Evolutionary conservation across 2,888 invertebrate species (phyloP).

Genomic region (Drosophila affinis): DNA sequence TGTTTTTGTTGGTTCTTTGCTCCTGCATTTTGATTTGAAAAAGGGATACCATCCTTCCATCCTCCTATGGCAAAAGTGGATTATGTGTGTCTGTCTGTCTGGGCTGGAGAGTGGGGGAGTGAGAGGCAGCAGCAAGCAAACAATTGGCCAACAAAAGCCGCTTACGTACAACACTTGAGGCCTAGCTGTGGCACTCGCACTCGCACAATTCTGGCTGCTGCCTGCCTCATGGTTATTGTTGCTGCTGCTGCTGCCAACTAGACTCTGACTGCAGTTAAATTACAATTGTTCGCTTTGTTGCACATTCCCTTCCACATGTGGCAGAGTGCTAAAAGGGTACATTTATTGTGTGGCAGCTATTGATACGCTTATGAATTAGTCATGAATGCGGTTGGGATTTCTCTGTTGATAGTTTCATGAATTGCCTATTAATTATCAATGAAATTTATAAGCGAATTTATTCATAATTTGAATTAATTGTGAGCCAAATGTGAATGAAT

Average conservation of each 20-base stretch:
- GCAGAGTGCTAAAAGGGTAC: slow-evolving; percentile 11
- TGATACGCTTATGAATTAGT: not conserved
- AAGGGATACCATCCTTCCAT: slow-evolving; percentile 20
- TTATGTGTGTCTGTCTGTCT: slow-evolving; percentile 50
- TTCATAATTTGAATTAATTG: not conserved
- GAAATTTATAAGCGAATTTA: not conserved
- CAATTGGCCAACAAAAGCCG: slow-evolving; percentile 77
- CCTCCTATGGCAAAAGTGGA: slow-evolving; percentile 58
- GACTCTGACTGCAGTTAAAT: slow-evolving; percentile 77
- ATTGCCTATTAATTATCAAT: not conserved
- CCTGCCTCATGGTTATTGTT: slow-evolving; percentile 32
- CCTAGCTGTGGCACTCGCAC: slow-evolving; percentile 28
- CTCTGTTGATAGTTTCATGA: not conserved
- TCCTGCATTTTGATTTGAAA: slow-evolving; percentile 21
- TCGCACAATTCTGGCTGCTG: slow-evolving; percentile 58
- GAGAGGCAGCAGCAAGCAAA: slow-evolving; percentile 42
- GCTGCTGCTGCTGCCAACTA: slow-evolving; percentile 62
- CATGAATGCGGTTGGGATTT: not conserved
- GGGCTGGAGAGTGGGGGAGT: slow-evolving; percentile 23
- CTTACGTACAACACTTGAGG: slow-evolving; percentile 79
- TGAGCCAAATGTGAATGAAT: not conserved
- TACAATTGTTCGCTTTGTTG: slow-evolving; percentile 79
- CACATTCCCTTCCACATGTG: slow-evolving; percentile 48
- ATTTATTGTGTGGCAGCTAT: not conserved
- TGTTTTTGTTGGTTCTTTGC: slow-evolving; percentile 42